phyloP scores from a whole-genome alignment of 2,888 invertebrate species.

The Sesia bembeciformis region DNA sequence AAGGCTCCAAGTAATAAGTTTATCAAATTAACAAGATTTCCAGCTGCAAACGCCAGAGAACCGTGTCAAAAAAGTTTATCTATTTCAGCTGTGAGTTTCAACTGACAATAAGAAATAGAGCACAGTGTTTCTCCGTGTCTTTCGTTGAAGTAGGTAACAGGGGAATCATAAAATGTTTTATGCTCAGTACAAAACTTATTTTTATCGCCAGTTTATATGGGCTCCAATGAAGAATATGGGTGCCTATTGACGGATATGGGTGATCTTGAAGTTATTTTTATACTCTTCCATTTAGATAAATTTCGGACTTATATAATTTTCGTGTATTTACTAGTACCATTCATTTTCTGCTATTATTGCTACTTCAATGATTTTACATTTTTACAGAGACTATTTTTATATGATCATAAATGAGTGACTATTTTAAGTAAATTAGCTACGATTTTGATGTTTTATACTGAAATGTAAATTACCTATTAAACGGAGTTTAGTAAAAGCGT shows the following conservation, averaged over 20 bases:
- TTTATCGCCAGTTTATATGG: conserved; percentile 62
- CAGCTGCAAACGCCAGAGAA: background rate
- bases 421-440: no score
- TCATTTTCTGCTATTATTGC: no score
- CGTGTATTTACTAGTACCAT: no score
- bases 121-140: conserved; percentile 1
- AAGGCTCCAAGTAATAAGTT: no score
- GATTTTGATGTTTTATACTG: no score
- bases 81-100: background rate
- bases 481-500: no score
- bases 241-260: conserved; percentile 36
- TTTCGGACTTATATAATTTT: no score
- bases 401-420: no score
- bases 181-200: conserved; percentile 55
- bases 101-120: background rate
- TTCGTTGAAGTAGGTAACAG: conserved; percentile 29
- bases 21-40: background rate
- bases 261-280: conserved; percentile 31
- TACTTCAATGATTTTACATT: no score
- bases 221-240: conserved; percentile 33
- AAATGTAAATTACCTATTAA: no score
- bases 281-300: no score
- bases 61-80: background rate
- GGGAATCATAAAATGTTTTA: conserved; percentile 49
- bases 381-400: no score